Evolutionary conservation across 2,797 vertebrate species (phyloP), one percentile per base, ranked within the genome.

Genomic region (Premnoplex brunnescens): DNA sequence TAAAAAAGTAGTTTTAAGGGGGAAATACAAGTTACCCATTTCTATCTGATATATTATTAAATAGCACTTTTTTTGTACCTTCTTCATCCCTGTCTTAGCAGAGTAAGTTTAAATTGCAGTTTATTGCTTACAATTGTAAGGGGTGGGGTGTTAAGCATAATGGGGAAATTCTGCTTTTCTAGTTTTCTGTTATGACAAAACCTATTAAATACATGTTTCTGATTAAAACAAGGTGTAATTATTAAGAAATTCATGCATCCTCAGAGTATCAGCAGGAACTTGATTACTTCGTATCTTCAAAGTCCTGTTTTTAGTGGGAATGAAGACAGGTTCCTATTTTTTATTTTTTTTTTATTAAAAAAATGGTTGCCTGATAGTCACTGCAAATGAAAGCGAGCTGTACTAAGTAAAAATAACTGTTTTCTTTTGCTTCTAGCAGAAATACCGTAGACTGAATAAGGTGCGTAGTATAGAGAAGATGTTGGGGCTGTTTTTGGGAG

Each of bases 391-490:
- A 96, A 97, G 93, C 1, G 24, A 96, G 91, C 87, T 96, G 78
- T 91, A 85, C 79, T 89, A 92, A 89, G 95, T 96, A 85, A 93
- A 96, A 95, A 92, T 94, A 95, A 93, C 87, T 91, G 79, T 95
- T 88, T 95, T 93, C 89, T 93, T 91, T 93, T 95, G 93, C 93
- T 96, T 97, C 90, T 96, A 93, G 92, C 93, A 96, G 92, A 95
- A 97, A 95, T 96, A 94, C 89, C 85, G 77, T 95, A 97, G 94
- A 91, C 95, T 96, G 93, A 94, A 94, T 95, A 95, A 97, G 95
- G 94, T 97, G 94, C 89, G 83, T 95, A 93, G 90, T 95, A 94
- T 94, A 96, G 95, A 76, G 94, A 76, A 95, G 95, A 88, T 39
- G 91, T 85, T 94, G 58, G 94, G 91, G 84, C 86, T 95, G 37